Evolutionary conservation across 2,113 vertebrate species (phyloP).

Genomic region (Merops nubicus): DNA sequence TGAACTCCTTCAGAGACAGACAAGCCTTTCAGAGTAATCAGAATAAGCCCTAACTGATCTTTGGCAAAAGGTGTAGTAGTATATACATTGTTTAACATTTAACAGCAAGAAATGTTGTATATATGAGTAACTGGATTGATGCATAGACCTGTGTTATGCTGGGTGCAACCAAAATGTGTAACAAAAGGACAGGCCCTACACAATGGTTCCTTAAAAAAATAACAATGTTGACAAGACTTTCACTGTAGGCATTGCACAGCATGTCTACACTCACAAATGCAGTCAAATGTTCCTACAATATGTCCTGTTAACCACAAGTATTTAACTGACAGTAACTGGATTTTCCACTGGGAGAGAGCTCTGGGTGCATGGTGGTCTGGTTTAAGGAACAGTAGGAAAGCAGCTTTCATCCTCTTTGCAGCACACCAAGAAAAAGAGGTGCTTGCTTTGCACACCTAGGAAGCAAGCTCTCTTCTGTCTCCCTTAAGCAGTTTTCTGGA

Average conservation of each 20-base stretch:
- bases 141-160: neutral
- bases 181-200: neutral
- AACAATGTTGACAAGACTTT: neutral
- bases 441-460: too few relatives aligned
- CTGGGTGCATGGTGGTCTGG: neutral
- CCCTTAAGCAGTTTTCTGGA: neutral
- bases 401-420: neutral
- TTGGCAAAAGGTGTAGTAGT: neutral
- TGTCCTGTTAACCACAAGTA: accelerated
- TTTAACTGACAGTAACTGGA: neutral
- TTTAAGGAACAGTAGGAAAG: neutral
- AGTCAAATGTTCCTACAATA: neutral
- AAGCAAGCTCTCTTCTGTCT: neutral
- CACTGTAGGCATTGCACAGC: neutral
- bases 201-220: neutral
- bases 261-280: neutral
- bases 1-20: neutral
- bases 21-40: neutral
- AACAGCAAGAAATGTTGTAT: neutral
- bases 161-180: accelerated
- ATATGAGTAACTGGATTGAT: neutral
- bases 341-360: neutral
- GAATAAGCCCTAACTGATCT: neutral
- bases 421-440: neutral
- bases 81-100: neutral